Percentiles rank a stretch among this genome's conserved stretches.
phyloP scores from a whole-genome alignment of 92 coral and sea anemone species.

The Porites cylindrica region DNA sequence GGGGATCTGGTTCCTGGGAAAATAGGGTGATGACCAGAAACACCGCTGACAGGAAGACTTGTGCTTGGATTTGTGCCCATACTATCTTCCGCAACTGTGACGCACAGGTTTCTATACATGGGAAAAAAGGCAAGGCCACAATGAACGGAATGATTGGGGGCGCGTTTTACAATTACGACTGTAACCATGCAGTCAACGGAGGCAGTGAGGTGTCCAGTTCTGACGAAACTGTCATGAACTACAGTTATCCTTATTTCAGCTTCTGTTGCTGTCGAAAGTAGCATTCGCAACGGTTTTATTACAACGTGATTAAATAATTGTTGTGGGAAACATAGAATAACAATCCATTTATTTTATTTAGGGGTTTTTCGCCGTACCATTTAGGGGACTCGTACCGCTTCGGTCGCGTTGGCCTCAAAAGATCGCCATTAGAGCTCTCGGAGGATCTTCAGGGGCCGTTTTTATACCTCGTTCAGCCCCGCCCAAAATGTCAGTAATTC shows the following conservation, averaged over 20 bases:
- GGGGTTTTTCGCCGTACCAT: too few species aligned
- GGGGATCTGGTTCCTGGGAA: slow-evolving; percentile 1
- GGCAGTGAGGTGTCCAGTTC: slow-evolving; percentile 14
- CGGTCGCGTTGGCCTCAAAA: too few species aligned
- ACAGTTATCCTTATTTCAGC: slow-evolving; percentile 21
- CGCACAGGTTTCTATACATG: slow-evolving; percentile 41
- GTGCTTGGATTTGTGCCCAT: slow-evolving; percentile 15
- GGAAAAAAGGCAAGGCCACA: slow-evolving; percentile 43
- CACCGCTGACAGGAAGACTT: neutral
- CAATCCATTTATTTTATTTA: too few species aligned
- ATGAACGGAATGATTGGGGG: neutral
- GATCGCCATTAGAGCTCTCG: too few species aligned
- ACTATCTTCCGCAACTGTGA: neutral
- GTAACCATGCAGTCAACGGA: neutral
- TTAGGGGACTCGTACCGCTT: too few species aligned
- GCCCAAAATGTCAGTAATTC: too few species aligned
- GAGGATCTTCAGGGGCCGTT: too few species aligned
- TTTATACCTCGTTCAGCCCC: too few species aligned
- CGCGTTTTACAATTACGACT: neutral
- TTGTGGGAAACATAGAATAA: too few species aligned
- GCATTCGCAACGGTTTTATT: neutral
- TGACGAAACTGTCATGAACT: neutral
- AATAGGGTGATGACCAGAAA: slow-evolving; percentile 1
- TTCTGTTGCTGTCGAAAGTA: slow-evolving; percentile 39
- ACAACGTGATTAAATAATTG: neutral